Evolutionary conservation across 2,888 invertebrate genomes (phyloP), one percentile per base, ranked within the genome.

Genomic region (Andrena flavipes): DNA sequence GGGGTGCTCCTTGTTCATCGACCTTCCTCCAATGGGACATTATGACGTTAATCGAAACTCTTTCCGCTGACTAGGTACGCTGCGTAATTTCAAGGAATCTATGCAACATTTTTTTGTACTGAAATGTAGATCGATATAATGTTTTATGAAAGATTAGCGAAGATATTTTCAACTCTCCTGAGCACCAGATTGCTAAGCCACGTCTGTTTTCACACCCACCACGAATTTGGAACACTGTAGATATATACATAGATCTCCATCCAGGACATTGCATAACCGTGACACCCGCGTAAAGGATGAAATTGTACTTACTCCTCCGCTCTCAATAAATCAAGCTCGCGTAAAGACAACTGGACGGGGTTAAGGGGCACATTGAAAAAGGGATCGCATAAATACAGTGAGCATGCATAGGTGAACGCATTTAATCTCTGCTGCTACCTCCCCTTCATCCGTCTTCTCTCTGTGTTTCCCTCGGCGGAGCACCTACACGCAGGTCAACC

Each of bases 371-470:
- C 20, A 2, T 8, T 3, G 35, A 4, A 33, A 33, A 29, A 26
- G 42, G 35, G 35, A 26, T 68, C 80, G 48, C 60, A 77, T 35
- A 76, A 77, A 67, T 63, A 63, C 54, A 60, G 67, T 16, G 33
- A 54, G 49, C 69, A 63, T 63, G 76, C 68, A 72, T 68, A 33
- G 42, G 70, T 54, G 59, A 67, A 64, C 75, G 71, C 56, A 65
- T 26, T 85, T 71, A 79, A 85, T 86, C 69, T 74, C 35, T 48
- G 65, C 35, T 63, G 59, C 74, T 78, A 42, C 69, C 60, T 72
- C 63, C 56, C 48, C 33, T 63, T 51, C 64, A 67, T 77, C 70
- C 51, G 63, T 67, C 64, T 70, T 23, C 67, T 64, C 42, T 64
- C 69, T 54, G 35, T 56, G 60, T 63, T 71, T 67, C 54, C 48